Percentiles rank a stretch among this genome's conserved stretches.
Conservation (phyloP, 2,888 invertebrate genomes). For the Hydroisotoma schaefferi region DNA sequence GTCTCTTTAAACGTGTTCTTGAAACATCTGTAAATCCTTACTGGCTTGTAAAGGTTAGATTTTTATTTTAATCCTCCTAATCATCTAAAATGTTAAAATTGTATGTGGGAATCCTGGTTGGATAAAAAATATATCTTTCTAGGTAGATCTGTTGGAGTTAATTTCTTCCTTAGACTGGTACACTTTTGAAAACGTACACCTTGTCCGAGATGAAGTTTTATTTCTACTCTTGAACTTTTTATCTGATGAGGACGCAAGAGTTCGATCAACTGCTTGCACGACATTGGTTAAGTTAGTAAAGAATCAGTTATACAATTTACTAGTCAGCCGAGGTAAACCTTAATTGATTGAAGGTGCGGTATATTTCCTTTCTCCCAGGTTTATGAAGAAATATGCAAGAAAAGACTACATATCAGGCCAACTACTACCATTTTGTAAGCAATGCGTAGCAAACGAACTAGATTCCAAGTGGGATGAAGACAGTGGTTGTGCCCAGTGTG, state of each 20-base stretch:
- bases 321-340: neutral
- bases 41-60: constrained; percentile 75
- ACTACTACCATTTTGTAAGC: constrained; percentile 12
- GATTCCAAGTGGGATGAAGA: no score
- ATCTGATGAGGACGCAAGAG: constrained; percentile 72
- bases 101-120: no score
- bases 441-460: constrained; percentile 17
- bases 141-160: constrained; percentile 65
- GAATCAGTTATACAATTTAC: no score
- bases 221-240: constrained; percentile 64
- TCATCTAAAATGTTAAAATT: neutral
- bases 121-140: constrained; percentile 40
- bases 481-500: constrained; percentile 15
- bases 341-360: neutral
- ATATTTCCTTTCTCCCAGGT: constrained; percentile 9
- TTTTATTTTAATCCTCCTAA: constrained; percentile 1
- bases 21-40: constrained; percentile 67
- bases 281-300: constrained; percentile 61
- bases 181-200: constrained; percentile 34
- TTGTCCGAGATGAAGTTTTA: constrained; percentile 57
- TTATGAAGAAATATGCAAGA: constrained; percentile 9
- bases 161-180: constrained; percentile 53
- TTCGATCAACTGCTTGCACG: constrained; percentile 67
- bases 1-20: constrained; percentile 57
- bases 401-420: neutral